Evolutionary conservation across 2,888 invertebrate species (phyloP).

Genomic region (Tuberolachnus salignus): DNA sequence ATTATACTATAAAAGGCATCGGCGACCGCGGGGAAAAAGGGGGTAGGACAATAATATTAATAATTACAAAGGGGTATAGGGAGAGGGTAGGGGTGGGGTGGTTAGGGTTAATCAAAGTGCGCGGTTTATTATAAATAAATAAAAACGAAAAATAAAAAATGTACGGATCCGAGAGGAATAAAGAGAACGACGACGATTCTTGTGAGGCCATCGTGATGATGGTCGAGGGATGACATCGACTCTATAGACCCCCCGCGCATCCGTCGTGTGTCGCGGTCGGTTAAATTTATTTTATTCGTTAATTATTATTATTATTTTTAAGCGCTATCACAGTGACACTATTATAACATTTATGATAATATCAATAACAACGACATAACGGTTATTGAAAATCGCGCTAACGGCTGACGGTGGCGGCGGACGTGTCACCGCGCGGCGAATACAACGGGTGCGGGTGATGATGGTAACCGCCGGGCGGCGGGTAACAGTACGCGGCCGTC

Average conservation of each 20-base stretch:
- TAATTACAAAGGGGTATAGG: neutral
- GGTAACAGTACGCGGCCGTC: slow-evolving; percentile 79
- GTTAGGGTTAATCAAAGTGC: too few relatives aligned
- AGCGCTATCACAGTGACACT: slow-evolving; percentile 48
- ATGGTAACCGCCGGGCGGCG: slow-evolving; percentile 74
- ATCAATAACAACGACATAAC: neutral
- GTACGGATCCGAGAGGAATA: neutral
- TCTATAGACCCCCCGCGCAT: too few relatives aligned
- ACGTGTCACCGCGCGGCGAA: slow-evolving; percentile 40
- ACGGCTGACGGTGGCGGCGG: slow-evolving; percentile 47
- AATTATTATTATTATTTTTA: neutral
- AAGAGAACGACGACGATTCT: neutral
- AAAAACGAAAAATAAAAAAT: neutral
- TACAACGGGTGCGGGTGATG: slow-evolving; percentile 14
- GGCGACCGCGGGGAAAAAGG: neutral
- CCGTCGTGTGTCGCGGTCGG: too few relatives aligned
- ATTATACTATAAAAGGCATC: neutral
- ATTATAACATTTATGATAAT: neutral
- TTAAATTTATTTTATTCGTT: too few relatives aligned
- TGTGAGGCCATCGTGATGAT: neutral
- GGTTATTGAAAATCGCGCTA: neutral
- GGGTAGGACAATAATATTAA: neutral
- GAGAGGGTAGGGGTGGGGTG: too few relatives aligned
- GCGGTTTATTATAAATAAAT: too few relatives aligned
- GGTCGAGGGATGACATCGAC: too few relatives aligned